phyloP scores from a whole-genome alignment of 2,888 invertebrate genomes.

The Flexamia atlantica region DNA sequence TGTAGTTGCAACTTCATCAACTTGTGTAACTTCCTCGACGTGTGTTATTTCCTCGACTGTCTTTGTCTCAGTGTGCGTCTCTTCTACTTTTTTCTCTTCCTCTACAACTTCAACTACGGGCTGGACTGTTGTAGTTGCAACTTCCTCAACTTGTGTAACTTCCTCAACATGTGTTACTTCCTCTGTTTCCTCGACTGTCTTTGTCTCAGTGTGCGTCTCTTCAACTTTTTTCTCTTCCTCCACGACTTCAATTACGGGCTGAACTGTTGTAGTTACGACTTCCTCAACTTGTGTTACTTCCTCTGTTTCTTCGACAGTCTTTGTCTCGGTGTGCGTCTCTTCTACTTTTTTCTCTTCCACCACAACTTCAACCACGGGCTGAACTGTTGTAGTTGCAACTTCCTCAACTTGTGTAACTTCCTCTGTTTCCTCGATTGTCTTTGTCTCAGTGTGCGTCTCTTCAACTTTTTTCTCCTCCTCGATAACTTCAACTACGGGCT shows the following conservation, averaged over 20 bases:
- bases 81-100: background rate
- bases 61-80: background rate
- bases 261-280: too few species aligned
- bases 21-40: too few species aligned
- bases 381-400: background rate
- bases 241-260: too few species aligned
- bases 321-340: background rate
- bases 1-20: too few species aligned
- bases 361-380: background rate
- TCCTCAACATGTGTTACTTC: too few species aligned
- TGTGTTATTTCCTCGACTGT: background rate
- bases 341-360: conserved; percentile 1
- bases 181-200: background rate
- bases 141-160: too few species aligned
- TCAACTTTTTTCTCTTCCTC: background rate
- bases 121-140: background rate
- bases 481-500: too few species aligned
- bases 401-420: background rate
- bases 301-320: too few species aligned
- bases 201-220: background rate
- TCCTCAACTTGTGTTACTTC: conserved; percentile 14
- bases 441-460: conserved; percentile 2
- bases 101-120: too few species aligned
- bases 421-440: background rate
- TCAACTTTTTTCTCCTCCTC: background rate